A percentile compares a stretch with the other conserved stretches of the same genome.
These are phyloP conservation scores for Beaufortia kweichowensis DNA, from an alignment of 2,113 vertebrate genomes.

Conservation along the genomic window DNA sequence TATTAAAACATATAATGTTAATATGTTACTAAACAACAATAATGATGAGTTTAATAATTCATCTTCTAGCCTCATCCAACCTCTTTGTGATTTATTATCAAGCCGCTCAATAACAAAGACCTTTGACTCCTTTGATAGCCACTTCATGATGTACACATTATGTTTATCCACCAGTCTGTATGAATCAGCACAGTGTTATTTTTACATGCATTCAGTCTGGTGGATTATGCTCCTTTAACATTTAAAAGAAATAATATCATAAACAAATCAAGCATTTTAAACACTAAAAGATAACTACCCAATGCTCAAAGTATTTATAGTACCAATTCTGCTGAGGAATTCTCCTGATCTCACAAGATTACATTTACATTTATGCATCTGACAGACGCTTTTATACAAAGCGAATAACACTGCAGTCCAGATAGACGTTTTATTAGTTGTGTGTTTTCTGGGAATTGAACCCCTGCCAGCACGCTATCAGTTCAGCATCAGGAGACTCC, in stretches of 20 bases:
- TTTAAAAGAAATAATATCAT: conserved; percentile 3
- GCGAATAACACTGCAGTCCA: no score
- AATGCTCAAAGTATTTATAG: neutral
- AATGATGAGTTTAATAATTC: neutral
- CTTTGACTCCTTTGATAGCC: neutral
- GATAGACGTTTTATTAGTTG: no score
- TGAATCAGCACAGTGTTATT: neutral
- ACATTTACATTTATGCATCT: no score
- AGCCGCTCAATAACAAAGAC: neutral
- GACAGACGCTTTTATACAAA: no score
- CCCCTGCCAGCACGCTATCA: no score
- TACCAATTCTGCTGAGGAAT: neutral
- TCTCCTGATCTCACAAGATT: neutral
- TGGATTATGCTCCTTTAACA: neutral
- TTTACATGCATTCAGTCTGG: neutral
- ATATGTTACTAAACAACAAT: neutral
- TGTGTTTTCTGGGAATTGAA: no score
- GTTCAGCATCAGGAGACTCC: no score
- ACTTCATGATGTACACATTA: neutral
- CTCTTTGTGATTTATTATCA: neutral
- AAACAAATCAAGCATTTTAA: neutral
- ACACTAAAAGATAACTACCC: conserved; percentile 1
- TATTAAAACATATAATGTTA: no score
- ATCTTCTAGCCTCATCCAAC: neutral
- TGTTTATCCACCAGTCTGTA: neutral